phyloP scores from a whole-genome alignment of 2,113 vertebrate genomes.

The Chaenocephalus aceratus region DNA sequence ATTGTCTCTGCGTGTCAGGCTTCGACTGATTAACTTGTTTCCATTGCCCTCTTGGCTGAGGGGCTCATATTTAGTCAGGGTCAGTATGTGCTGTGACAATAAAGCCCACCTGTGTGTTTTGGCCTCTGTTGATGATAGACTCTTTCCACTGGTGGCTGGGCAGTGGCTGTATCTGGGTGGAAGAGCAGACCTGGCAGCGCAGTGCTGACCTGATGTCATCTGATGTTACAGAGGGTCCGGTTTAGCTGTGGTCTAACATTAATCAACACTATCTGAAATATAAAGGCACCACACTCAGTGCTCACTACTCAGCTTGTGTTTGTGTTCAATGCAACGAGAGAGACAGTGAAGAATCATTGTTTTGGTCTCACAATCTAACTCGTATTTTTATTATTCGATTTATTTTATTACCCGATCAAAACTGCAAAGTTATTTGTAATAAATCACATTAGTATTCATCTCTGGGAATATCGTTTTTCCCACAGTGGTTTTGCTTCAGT shows the following conservation, averaged over 20 bases:
- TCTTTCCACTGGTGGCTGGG: constrained; percentile 54
- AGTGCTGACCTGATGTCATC: constrained; percentile 50
- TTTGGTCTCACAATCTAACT: constrained; percentile 6
- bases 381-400: constrained; percentile 6
- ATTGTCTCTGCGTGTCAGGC: constrained; percentile 42
- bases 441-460: constrained; percentile 3
- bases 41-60: constrained; percentile 59
- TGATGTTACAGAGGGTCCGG: constrained; percentile 43
- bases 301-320: constrained; percentile 32
- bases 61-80: constrained; percentile 56
- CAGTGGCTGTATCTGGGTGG: constrained; percentile 40
- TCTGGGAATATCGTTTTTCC: constrained; percentile 12
- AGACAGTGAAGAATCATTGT: not conserved
- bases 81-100: constrained; percentile 58
- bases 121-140: constrained; percentile 23
- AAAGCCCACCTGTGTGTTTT: constrained; percentile 71
- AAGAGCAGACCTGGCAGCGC: constrained; percentile 41
- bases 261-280: constrained; percentile 45
- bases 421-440: not conserved
- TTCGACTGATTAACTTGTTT: constrained; percentile 67
- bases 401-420: constrained; percentile 12
- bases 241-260: constrained; percentile 46
- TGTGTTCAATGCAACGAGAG: constrained; percentile 17
- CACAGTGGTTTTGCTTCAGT: constrained; percentile 10
- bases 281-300: constrained; percentile 13